Evolutionary conservation across 2,888 invertebrate species (phyloP).

Genomic region (Pachliopta kotzebuea): DNA sequence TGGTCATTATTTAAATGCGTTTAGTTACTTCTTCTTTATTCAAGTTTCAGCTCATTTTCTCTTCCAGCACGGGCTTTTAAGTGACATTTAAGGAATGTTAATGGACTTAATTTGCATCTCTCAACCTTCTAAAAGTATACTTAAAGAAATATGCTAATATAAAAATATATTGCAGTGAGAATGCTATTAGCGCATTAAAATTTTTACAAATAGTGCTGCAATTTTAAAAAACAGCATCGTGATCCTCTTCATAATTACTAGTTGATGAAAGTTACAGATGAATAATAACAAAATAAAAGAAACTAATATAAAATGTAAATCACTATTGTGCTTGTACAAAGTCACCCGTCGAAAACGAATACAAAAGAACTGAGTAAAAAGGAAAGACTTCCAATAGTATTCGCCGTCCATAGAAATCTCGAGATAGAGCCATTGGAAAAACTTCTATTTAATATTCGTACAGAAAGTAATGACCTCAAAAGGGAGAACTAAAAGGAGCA

Average conservation of each 20-base stretch:
- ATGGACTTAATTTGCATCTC: constrained; percentile 30
- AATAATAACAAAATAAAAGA: constrained; percentile 6
- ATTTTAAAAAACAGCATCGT: background rate
- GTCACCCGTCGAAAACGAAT: constrained; percentile 16
- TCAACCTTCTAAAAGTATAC: constrained; percentile 25
- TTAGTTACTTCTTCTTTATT: constrained; percentile 27
- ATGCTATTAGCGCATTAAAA: constrained; percentile 18
- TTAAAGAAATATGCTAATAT: constrained; percentile 28
- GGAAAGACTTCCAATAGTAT: constrained; percentile 16
- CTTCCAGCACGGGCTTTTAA: constrained; percentile 27
- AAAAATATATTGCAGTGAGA: constrained; percentile 26
- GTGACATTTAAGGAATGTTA: constrained; percentile 30
- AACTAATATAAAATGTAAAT: constrained; percentile 16
- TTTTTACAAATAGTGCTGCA: constrained; percentile 2
- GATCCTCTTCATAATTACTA: constrained; percentile 2
- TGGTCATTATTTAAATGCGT: constrained; percentile 27
- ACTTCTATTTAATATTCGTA: constrained; percentile 20
- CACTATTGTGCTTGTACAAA: constrained; percentile 11
- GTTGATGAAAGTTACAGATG: constrained; percentile 9
- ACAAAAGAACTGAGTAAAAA: constrained; percentile 16
- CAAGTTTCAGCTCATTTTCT: constrained; percentile 29
- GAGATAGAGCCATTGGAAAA: constrained; percentile 22
- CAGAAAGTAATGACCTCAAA: constrained; percentile 26
- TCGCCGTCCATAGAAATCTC: constrained; percentile 24
- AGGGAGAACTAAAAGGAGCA: constrained; percentile 19